These are phyloP conservation scores for Nautilus pompilius DNA, from an alignment of 1,140 invertebrate genomes.

Conservation along the genomic window DNA sequence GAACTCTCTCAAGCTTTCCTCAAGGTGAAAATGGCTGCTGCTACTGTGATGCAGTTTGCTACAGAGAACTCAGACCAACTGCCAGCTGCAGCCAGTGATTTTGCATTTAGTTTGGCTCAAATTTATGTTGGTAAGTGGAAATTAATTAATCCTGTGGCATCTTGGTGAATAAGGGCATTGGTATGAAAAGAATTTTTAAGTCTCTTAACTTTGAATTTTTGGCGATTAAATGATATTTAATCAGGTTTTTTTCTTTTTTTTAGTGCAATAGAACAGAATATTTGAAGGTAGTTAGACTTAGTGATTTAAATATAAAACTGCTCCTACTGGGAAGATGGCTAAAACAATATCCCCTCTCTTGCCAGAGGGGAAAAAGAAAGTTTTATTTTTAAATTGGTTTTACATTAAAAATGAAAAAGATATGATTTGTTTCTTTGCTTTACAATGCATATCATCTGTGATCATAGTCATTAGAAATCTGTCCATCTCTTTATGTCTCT, in stretches of 20 bases:
- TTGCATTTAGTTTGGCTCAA: constrained; percentile 56
- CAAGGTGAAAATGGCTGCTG: constrained; percentile 31
- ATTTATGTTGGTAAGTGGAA: constrained; percentile 54
- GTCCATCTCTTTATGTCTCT: background rate
- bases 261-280: background rate
- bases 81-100: constrained; percentile 55
- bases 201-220: background rate
- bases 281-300: background rate
- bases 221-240: background rate
- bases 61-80: constrained; percentile 24
- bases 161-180: no score
- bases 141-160: no score
- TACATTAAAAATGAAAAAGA: no score
- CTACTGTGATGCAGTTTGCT: constrained; percentile 37
- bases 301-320: background rate
- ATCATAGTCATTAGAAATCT: background rate
- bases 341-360: no score
- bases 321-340: no score
- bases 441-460: background rate
- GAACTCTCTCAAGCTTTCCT: constrained; percentile 20
- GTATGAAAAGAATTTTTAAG: no score
- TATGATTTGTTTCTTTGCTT: no score
- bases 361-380: no score
- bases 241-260: background rate
- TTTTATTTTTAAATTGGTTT: no score